phyloP scores from a whole-genome alignment of 2,888 invertebrate genomes.

The Metellina segmentata region DNA sequence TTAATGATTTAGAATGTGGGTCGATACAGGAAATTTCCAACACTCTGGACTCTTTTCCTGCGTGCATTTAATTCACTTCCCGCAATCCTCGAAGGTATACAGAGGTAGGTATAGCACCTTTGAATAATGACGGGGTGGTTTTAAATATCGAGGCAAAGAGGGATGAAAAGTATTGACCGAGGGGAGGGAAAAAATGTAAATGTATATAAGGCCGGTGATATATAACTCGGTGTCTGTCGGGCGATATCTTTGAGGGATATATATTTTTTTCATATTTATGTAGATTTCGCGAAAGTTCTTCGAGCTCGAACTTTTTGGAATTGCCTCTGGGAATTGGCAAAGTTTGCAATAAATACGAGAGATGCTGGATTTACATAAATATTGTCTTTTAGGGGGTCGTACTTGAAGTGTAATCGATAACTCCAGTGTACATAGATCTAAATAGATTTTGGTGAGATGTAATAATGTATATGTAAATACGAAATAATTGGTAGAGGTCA shows the following conservation, averaged over 20 bases:
- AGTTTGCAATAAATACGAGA: constrained; percentile 45
- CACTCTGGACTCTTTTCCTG: neutral
- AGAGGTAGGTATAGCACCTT: constrained; percentile 41
- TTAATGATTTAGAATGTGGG: constrained; percentile 28
- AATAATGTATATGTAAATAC: too few species aligned
- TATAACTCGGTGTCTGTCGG: constrained; percentile 25
- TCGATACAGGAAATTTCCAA: constrained; percentile 46
- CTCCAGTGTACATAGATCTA: neutral
- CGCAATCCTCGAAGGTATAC: neutral
- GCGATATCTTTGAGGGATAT: constrained; percentile 26
- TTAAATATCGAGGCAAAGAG: constrained; percentile 30
- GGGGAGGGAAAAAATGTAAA: constrained; percentile 6
- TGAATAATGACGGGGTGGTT: constrained; percentile 54
- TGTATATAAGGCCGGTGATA: constrained; percentile 18
- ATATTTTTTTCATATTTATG: constrained; percentile 52
- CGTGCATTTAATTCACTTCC: constrained; percentile 40
- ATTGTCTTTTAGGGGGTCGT: constrained; percentile 22
- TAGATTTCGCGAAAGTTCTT: constrained; percentile 36
- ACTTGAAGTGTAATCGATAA: neutral
- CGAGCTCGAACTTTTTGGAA: constrained; percentile 33
- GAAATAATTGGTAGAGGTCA: too few species aligned
- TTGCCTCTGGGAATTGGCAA: constrained; percentile 62
- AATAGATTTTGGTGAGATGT: too few species aligned
- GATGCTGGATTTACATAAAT: constrained; percentile 63
- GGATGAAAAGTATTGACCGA: constrained; percentile 50